A percentile compares a stretch with the other conserved stretches of the same genome.
Conservation (phyloP, 2,888 invertebrate genomes). For the Dermolepida albohirtum region DNA sequence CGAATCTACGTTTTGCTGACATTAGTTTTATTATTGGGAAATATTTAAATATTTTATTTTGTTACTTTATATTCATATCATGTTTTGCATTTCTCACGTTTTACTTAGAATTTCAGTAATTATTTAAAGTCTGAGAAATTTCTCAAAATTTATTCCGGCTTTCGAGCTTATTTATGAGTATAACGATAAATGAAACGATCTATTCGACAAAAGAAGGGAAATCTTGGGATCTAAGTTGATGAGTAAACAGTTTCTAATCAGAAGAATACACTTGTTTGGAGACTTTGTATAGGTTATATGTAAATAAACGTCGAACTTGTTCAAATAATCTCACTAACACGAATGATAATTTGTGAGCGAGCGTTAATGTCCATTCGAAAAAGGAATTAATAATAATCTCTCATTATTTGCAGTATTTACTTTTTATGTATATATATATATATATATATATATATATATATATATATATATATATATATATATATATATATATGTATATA, state of each 20-base stretch:
- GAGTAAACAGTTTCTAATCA: constrained; percentile 25
- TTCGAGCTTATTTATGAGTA: constrained; percentile 20
- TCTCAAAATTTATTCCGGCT: constrained; percentile 22
- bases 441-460: too few relatives aligned
- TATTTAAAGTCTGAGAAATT: not conserved
- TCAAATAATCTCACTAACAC: constrained; percentile 28
- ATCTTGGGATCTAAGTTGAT: constrained; percentile 17
- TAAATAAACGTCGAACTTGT: constrained; percentile 27
- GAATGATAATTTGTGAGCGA: constrained; percentile 28
- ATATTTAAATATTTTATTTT: too few relatives aligned
- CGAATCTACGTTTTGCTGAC: too few relatives aligned
- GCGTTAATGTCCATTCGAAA: constrained; percentile 24
- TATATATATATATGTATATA: too few relatives aligned
- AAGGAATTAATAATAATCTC: constrained; percentile 10
- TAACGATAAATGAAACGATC: constrained; percentile 22
- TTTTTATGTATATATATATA: constrained; percentile 5
- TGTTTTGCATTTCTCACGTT: too few relatives aligned
- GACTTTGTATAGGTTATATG: constrained; percentile 25
- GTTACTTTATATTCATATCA: too few relatives aligned
- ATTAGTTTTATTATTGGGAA: too few relatives aligned
- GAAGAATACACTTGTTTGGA: constrained; percentile 31
- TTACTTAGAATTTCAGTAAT: too few relatives aligned
- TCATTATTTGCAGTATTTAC: constrained; percentile 4
- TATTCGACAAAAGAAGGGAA: constrained; percentile 19
- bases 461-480: too few relatives aligned